Evolutionary conservation across 1,140 invertebrate species (phyloP), one percentile per base, ranked within the genome.

Genomic region (Drosophila lacertosa): DNA sequence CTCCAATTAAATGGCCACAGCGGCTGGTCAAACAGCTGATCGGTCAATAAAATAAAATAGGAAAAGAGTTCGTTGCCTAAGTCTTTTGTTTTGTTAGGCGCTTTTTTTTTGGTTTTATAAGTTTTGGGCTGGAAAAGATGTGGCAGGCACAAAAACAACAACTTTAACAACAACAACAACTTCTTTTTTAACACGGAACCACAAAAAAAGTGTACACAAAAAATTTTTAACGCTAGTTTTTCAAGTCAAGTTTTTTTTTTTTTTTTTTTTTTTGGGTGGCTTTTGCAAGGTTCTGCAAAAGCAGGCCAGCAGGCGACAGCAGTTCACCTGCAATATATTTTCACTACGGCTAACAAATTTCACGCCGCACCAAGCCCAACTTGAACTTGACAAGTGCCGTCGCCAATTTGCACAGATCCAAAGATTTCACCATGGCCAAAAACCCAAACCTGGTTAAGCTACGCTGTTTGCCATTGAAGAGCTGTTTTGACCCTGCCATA

Each of bases 401-500:
- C 33, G 48, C 48, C 13, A 60, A 68, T 58, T 60, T 50, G 2
- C 20, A 5, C 2, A 47, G 44, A 26, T 32, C 48, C 44, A 53
- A 33, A 71, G 53, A 71, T 71, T 72, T 72, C 69, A 72, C 69
- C 69, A 40, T 57, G 20, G 33, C 33, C 47, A 64, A 53, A 54
- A 63, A 29, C 7, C 39, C 16, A 60, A 48, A 58, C 39, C 32
- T 60, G 57, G 42, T 42, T 47, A 45, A 47, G 18, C 20, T n/a
- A 53, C 24, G 15, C 13, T 48, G 42, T 29, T 59, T 55, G 20
- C 58, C 24, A 45, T 71, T 74, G 59, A 51, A 58, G 40, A 51
- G 58, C 29, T 15, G 10, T 10, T 48, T 86, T 88, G 82, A 88
- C 82, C 82, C 82, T 88, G 82, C 66, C 82, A 70, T 71, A 74